These are phyloP conservation scores for Podarcis raffonei DNA, from an alignment of 2,113 vertebrate genomes.

Conservation along the genomic window DNA sequence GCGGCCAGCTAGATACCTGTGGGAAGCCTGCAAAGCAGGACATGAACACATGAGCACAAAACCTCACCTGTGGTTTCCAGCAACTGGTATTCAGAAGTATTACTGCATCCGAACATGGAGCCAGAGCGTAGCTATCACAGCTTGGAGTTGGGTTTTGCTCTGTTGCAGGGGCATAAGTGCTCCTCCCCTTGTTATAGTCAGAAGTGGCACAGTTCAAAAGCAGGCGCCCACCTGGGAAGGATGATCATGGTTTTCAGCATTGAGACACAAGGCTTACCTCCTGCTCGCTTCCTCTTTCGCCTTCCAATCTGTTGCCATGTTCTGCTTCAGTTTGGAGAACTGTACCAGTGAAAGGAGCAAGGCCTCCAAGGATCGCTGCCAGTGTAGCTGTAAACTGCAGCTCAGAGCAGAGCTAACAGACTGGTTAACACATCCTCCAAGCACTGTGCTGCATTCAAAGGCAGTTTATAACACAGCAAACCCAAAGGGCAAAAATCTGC, in stretches of 20 bases:
- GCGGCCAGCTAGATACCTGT: no score
- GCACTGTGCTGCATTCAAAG: background rate
- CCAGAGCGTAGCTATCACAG: no score
- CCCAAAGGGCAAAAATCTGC: slow-evolving; percentile 16
- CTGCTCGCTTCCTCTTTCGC: background rate
- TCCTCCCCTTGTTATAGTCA: no score
- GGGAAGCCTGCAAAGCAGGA: no score
- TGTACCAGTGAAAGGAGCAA: background rate
- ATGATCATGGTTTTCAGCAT: background rate
- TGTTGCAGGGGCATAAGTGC: no score
- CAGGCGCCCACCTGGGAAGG: no score
- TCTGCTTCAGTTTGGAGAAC: background rate
- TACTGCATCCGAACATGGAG: no score
- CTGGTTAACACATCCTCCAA: background rate
- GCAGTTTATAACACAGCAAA: background rate
- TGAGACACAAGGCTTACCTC: background rate
- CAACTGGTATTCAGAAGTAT: no score
- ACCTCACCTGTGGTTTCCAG: no score
- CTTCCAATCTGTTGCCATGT: background rate
- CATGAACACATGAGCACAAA: no score
- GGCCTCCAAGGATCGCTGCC: background rate
- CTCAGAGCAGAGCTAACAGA: background rate
- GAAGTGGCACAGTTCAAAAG: background rate
- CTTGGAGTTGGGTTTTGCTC: no score
- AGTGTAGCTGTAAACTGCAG: background rate